phyloP scores from a whole-genome alignment of 1,140 invertebrate species.

The Apis florea region DNA sequence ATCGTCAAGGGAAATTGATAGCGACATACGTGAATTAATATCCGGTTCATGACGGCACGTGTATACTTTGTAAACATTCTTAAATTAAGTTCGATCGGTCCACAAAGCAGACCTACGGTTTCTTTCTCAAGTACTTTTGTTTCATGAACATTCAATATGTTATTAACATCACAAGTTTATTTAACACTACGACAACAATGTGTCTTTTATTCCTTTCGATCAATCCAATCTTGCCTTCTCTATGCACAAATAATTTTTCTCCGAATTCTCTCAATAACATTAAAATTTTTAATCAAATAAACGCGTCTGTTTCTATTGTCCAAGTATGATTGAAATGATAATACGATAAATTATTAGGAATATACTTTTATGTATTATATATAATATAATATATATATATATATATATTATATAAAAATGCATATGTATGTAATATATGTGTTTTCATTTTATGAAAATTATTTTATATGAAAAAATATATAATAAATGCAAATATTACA shows the following conservation, averaged over 20 bases:
- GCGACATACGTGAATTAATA: slow-evolving; percentile 62
- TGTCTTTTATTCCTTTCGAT: neutral
- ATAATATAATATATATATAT: too few relatives aligned
- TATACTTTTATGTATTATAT: too few relatives aligned
- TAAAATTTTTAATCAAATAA: neutral
- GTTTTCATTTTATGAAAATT: too few relatives aligned
- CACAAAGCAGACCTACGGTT: neutral
- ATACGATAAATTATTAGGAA: too few relatives aligned
- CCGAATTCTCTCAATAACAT: neutral
- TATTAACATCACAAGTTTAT: neutral
- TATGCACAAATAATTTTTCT: neutral
- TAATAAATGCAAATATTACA: too few relatives aligned
- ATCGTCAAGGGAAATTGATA: slow-evolving; percentile 58
- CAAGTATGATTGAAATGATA: neutral
- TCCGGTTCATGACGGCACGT: slow-evolving; percentile 61
- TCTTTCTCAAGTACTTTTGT: neutral
- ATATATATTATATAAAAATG: too few relatives aligned
- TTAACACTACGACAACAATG: neutral
- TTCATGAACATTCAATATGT: neutral
- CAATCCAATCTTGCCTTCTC: neutral
- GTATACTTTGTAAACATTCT: slow-evolving; percentile 45
- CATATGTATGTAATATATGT: too few relatives aligned
- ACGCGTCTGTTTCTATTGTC: neutral
- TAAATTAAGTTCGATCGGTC: slow-evolving; percentile 63
- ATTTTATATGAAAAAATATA: too few relatives aligned